Conservation (phyloP, 2,888 invertebrate species). For the Coenonympha glycerion region DNA sequence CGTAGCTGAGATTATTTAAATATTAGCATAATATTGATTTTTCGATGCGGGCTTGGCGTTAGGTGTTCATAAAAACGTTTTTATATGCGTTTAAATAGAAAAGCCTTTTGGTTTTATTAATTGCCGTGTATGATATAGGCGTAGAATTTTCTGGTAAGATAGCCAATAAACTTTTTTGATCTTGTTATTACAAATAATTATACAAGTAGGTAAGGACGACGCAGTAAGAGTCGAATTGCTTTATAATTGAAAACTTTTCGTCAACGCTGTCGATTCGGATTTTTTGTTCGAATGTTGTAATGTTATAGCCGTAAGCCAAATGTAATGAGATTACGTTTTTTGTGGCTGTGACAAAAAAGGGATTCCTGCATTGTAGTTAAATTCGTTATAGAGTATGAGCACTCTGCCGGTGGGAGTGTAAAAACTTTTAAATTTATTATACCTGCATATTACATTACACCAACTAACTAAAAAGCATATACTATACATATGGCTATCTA, state of each 20-base stretch:
- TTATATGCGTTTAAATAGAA: background rate
- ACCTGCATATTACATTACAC: background rate
- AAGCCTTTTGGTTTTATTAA: background rate
- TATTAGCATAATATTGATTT: constrained; percentile 12
- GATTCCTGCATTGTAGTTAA: constrained; percentile 3
- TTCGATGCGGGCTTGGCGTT: constrained; percentile 9
- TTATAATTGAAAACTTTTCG: constrained; percentile 16
- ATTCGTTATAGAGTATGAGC: background rate
- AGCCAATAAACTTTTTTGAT: background rate
- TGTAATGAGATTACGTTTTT: constrained; percentile 12
- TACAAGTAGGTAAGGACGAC: background rate
- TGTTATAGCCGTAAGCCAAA: constrained; percentile 10
- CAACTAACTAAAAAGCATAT: too few species aligned
- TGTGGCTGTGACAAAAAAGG: constrained; percentile 1
- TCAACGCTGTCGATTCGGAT: constrained; percentile 2
- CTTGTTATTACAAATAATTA: background rate
- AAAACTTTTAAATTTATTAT: constrained; percentile 1
- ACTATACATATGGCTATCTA: too few species aligned
- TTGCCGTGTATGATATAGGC: background rate
- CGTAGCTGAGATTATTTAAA: constrained; percentile 3
- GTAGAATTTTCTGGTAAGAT: background rate
- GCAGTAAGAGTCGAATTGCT: constrained; percentile 17
- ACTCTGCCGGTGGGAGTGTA: background rate
- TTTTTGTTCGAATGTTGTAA: constrained; percentile 11
- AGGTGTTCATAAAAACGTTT: background rate